A percentile compares a stretch with the other conserved stretches of the same genome.
phyloP scores from a whole-genome alignment of 2,888 invertebrate genomes.

The Hipparchia semele region DNA sequence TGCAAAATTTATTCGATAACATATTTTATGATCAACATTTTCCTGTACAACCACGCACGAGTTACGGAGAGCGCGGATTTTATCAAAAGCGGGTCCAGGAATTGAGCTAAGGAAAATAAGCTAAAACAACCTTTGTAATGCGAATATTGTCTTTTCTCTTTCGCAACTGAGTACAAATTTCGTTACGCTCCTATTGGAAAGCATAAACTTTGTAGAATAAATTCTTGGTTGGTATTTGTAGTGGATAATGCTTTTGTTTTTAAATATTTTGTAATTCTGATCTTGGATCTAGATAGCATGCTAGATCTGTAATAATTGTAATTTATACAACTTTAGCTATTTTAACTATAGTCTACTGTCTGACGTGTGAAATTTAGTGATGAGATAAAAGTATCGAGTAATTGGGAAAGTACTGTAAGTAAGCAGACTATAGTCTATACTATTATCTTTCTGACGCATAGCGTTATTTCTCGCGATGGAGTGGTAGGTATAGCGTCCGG shows the following conservation, averaged over 20 bases:
- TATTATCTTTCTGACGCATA: too few species aligned
- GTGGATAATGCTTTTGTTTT: too few species aligned
- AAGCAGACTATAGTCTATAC: too few species aligned
- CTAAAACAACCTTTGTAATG: slow-evolving; percentile 30
- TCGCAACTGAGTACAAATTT: slow-evolving; percentile 28
- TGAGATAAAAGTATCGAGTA: too few species aligned
- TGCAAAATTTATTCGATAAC: background rate
- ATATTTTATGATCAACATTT: background rate
- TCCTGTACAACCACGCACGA: background rate
- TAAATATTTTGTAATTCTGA: too few species aligned
- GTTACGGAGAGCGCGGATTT: background rate
- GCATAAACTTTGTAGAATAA: background rate
- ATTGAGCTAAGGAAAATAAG: slow-evolving; percentile 22
- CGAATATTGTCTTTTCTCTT: slow-evolving; percentile 32
- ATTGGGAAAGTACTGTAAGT: too few species aligned
- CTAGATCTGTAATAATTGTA: too few species aligned
- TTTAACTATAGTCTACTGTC: background rate
- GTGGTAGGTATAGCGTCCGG: too few species aligned
- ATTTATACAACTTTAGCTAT: too few species aligned
- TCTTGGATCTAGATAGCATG: too few species aligned
- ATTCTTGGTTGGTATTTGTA: background rate
- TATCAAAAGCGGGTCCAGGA: background rate
- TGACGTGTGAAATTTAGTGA: too few species aligned
- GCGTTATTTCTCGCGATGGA: too few species aligned
- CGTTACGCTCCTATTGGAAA: slow-evolving; percentile 13